phyloP scores from a whole-genome alignment of 2,113 vertebrate genomes.

The Martes martes region DNA sequence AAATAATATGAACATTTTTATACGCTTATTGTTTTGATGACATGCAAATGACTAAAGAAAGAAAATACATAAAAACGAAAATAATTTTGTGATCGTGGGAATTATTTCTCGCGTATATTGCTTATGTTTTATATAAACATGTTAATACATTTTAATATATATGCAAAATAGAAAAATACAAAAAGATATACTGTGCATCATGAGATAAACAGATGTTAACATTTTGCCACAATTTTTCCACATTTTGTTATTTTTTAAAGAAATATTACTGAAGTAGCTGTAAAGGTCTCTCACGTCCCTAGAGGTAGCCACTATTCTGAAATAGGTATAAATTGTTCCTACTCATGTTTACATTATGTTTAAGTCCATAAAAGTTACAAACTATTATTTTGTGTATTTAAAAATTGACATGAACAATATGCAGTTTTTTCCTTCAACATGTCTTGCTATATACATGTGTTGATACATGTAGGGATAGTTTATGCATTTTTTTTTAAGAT shows the following conservation, averaged over 20 bases:
- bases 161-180: not conserved
- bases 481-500: not conserved
- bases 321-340: not conserved
- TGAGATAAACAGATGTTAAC: not conserved
- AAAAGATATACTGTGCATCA: not conserved
- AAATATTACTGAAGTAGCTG: not conserved
- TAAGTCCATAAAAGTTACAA: not conserved
- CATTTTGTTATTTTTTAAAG: conserved; percentile 30
- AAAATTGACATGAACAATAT: not conserved
- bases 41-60: not conserved
- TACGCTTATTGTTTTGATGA: not conserved
- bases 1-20: not conserved
- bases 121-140: not conserved
- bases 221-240: not conserved
- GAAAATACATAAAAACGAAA: not conserved
- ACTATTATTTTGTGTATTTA: not conserved
- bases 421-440: not conserved
- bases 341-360: not conserved
- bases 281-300: not conserved
- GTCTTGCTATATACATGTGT: not conserved
- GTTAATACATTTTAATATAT: not conserved
- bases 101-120: not conserved
- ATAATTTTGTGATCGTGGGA: not conserved
- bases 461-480: not conserved
- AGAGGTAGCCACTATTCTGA: not conserved